Percentiles rank a stretch among this genome's conserved stretches.
Conservation (phyloP, 2,888 invertebrate genomes). For the Drosophila nr. fundita region DNA sequence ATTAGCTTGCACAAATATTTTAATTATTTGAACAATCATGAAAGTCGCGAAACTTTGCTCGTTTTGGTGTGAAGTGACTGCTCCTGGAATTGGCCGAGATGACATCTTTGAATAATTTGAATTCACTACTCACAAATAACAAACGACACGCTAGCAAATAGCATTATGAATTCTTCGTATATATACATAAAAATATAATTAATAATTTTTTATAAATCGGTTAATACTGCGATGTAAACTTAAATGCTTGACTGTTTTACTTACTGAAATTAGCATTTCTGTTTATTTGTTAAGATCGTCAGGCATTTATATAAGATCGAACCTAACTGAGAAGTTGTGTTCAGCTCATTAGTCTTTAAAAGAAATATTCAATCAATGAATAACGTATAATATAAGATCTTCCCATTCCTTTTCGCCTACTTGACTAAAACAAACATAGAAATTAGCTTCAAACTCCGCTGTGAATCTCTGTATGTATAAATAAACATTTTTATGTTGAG, state of each 20-base stretch:
- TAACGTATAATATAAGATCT: background rate
- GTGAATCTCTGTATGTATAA: background rate
- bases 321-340: background rate
- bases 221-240: background rate
- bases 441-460: background rate
- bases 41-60: conserved; percentile 25
- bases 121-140: conserved; percentile 21
- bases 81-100: conserved; percentile 49
- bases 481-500: background rate
- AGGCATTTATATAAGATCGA: background rate
- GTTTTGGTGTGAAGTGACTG: conserved; percentile 43
- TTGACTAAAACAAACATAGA: background rate
- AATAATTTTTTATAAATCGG: background rate
- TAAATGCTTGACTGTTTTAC: background rate
- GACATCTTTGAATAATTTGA: conserved; percentile 33
- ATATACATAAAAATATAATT: too few relatives aligned
- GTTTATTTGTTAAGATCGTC: background rate
- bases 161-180: background rate
- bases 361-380: background rate
- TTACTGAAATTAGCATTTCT: background rate
- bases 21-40: conserved; percentile 69
- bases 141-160: conserved; percentile 5
- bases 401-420: background rate
- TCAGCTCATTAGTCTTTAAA: background rate
- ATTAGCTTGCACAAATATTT: conserved; percentile 76